Evolutionary conservation across 2,113 vertebrate genomes (phyloP).

Genomic region (Aleadryas rufinucha): DNA sequence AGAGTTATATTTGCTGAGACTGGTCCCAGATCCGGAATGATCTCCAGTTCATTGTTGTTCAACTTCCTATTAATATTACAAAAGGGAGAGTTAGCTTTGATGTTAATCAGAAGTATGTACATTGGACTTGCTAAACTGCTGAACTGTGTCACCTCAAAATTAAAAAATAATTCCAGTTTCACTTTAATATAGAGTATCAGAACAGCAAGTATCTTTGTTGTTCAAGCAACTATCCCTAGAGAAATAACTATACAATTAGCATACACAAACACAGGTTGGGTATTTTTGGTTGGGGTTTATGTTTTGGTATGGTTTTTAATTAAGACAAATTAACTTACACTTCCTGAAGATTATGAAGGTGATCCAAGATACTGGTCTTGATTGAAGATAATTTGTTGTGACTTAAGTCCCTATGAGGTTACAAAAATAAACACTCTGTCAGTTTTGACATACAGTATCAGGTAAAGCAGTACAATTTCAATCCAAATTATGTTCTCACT

Average conservation of each 20-base stretch:
- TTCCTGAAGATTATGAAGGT: constrained; percentile 84
- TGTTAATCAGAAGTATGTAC: background rate
- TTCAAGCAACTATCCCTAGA: background rate
- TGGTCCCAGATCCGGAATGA: constrained; percentile 83
- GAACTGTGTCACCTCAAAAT: background rate
- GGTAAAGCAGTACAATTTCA: background rate
- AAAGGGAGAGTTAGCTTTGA: background rate
- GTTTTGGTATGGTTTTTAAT: background rate
- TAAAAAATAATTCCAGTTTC: background rate
- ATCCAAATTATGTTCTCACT: background rate
- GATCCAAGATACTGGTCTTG: constrained; percentile 79
- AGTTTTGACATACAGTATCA: background rate
- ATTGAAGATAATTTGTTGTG: constrained; percentile 90
- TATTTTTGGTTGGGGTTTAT: background rate
- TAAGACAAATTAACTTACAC: constrained; percentile 82
- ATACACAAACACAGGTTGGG: background rate
- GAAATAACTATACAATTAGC: background rate
- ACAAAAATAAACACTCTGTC: constrained; percentile 55
- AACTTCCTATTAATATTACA: constrained; percentile 79
- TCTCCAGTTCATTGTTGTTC: constrained; percentile 88
- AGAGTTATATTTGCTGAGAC: constrained; percentile 83
- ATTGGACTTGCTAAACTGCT: background rate
- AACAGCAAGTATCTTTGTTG: background rate
- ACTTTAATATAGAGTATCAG: background rate
- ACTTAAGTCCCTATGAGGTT: constrained; percentile 86